Evolutionary conservation across 2,888 invertebrate species (phyloP).

Genomic region (Bellardia pandia): DNA sequence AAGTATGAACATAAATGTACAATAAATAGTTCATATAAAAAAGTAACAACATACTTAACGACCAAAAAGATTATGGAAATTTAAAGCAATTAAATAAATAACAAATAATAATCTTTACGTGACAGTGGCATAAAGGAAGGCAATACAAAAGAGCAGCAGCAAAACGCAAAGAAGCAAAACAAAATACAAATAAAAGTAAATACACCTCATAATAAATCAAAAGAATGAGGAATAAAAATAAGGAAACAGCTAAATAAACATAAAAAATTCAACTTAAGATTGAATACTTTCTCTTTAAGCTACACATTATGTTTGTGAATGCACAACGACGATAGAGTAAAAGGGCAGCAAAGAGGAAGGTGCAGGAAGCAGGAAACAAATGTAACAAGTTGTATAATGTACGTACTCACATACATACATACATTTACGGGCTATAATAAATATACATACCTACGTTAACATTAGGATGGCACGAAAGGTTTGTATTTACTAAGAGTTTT

Average conservation of each 20-base stretch:
- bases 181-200: conserved; percentile 7
- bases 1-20: neutral
- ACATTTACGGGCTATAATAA: too few species aligned
- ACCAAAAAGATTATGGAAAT: conserved; percentile 64
- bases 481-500: too few species aligned
- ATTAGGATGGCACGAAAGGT: too few species aligned
- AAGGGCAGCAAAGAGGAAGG: neutral
- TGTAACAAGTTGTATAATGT: conserved; percentile 46
- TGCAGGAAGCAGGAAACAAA: conserved; percentile 11
- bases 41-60: conserved; percentile 31
- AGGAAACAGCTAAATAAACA: neutral
- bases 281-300: conserved; percentile 29
- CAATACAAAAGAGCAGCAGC: neutral
- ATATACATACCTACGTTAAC: neutral
- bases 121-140: neutral
- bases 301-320: conserved; percentile 1
- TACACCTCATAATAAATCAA: conserved; percentile 55
- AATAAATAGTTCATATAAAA: conserved; percentile 41
- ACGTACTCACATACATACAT: neutral
- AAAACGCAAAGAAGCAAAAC: conserved; percentile 5
- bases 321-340: neutral
- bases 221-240: neutral
- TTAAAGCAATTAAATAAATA: conserved; percentile 69
- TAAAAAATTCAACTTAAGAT: conserved; percentile 34
- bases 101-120: conserved; percentile 59